Base-by-base conservation (phyloP, 2,113 vertebrate species). In the Lophius piscatorius region DNA sequence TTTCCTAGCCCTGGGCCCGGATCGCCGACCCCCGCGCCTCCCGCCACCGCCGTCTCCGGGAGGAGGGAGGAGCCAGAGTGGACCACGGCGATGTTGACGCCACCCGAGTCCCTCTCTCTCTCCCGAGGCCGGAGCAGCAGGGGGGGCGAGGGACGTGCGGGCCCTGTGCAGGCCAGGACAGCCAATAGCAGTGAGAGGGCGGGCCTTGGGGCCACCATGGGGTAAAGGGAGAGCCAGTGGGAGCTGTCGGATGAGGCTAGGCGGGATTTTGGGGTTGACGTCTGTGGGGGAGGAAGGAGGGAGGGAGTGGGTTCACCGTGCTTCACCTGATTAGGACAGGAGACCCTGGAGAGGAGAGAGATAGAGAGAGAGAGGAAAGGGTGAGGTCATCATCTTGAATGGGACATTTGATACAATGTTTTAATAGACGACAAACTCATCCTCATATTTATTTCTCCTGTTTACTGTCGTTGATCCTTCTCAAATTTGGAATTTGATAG, bases 1-100 rank as follows among this genome's bases (percentile, higher is more conserved):
- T 74, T 84, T 23, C 89, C 78, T 1, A 71, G 74, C 91, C 94
- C 40, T 87, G 88, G 5, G 83, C 85, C 4, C 86, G 73, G 90
- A 92, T 82, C 92, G 22, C 81, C 73, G 36, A 60, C 84, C 65
- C 78, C 81, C 63, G 80, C 72, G 9, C 87, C 89, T 70, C 84
- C 87, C 70, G 70, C 89, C 60, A 44, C 78, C 45, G 67, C 61
- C 85, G 91, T 92, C 90, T 93, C 90, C 74, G 89, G 90, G 86
- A 92, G 90, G 68, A 91, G 89, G 90, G 92, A 93, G 84, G 90
- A 91, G 83, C 90, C 88, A 40, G 91, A 92, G 90, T 91, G 91
- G 85, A 93, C 87, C 72, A 93, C 92, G 54, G 92, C 92, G 62
- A 93, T 93, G 92, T 93, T 92, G 84, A 93, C 82, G 56, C 89